Evolutionary conservation across 2,797 vertebrate genomes (phyloP).

Genomic region (Peromyscus eremicus): DNA sequence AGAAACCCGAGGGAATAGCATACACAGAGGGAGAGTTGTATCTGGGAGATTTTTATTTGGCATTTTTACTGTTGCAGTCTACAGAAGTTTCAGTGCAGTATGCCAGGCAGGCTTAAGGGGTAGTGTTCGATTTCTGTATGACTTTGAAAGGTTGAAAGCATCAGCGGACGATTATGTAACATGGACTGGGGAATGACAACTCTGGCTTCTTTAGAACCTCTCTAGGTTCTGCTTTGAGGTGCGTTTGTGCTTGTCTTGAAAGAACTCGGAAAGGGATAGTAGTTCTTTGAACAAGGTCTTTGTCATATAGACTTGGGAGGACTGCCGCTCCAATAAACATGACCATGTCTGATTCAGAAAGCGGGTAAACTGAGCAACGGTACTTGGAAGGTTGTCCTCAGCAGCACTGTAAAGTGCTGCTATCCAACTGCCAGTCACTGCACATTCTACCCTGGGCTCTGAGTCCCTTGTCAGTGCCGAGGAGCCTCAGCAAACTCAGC

Average conservation of each 20-base stretch:
- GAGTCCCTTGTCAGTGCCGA: constrained; percentile 68
- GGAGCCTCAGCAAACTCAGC: constrained; percentile 74
- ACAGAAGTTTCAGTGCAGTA: constrained; percentile 82
- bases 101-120: constrained; percentile 76
- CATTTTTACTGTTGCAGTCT: constrained; percentile 83
- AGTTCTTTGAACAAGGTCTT: constrained; percentile 32
- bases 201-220: constrained; percentile 50
- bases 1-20: constrained; percentile 77
- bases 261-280: neutral
- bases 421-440: constrained; percentile 46
- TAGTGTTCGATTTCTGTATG: constrained; percentile 77
- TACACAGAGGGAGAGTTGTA: constrained; percentile 65
- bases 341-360: neutral
- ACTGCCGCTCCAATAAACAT: neutral
- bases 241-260: constrained; percentile 13
- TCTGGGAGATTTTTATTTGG: constrained; percentile 80
- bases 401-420: neutral
- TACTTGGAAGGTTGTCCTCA: neutral
- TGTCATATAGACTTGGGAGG: constrained; percentile 31
- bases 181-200: constrained; percentile 7
- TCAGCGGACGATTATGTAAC: constrained; percentile 44
- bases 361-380: constrained; percentile 42
- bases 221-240: neutral
- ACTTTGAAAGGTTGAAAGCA: constrained; percentile 72
- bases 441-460: neutral